Evolutionary conservation across 2,797 vertebrate species (phyloP).

Genomic region (Lerista edwardsae): DNA sequence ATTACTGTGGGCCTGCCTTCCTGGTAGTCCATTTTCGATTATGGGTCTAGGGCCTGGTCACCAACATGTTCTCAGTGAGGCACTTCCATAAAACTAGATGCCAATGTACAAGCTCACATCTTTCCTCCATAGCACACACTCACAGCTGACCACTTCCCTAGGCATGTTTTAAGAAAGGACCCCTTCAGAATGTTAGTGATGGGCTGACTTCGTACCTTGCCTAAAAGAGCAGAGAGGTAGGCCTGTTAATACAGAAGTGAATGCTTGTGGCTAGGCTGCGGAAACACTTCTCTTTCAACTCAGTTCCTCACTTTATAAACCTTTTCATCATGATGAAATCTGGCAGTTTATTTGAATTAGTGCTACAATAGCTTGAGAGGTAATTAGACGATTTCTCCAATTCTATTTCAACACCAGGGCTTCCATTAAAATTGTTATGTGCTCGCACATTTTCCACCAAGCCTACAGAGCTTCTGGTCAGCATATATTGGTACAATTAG

Average conservation of each 20-base stretch:
- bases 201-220: accelerated
- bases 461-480: slow-evolving; percentile 20
- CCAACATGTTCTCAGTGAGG: background rate
- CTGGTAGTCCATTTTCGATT: background rate
- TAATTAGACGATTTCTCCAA: slow-evolving; percentile 39
- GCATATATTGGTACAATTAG: background rate
- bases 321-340: slow-evolving; percentile 24
- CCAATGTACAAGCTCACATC: background rate
- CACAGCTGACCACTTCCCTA: background rate
- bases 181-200: background rate
- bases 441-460: slow-evolving; percentile 14
- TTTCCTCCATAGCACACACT: background rate
- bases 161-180: background rate
- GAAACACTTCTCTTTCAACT: slow-evolving; percentile 3
- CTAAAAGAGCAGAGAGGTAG: background rate
- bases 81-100: background rate
- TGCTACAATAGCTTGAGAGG: background rate
- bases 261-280: background rate
- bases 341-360: slow-evolving; percentile 43
- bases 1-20: background rate
- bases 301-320: slow-evolving; percentile 49
- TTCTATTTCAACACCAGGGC: background rate
- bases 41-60: background rate
- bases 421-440: background rate
- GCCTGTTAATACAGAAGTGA: slow-evolving; percentile 20